Conservation (phyloP, 2,888 invertebrate genomes). For the Elysia crispata region DNA sequence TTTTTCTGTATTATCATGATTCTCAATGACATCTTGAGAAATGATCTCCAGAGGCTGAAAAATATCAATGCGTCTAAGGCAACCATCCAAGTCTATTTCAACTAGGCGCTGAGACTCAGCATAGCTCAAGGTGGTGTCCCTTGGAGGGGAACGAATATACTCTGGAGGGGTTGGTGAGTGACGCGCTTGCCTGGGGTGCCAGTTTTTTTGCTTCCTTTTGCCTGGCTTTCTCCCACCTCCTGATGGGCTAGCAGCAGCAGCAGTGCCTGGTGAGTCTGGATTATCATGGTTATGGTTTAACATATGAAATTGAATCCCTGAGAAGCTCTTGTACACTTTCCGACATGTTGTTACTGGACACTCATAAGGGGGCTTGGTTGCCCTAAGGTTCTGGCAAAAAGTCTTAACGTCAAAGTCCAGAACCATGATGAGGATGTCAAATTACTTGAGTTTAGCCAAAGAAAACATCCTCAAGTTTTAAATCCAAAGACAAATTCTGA, state of each 20-base stretch:
- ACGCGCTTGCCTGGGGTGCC: slow-evolving; percentile 71
- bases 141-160: slow-evolving; percentile 74
- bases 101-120: slow-evolving; percentile 91
- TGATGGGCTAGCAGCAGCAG: slow-evolving; percentile 53
- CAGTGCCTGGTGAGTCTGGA: slow-evolving; percentile 68
- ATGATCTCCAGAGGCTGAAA: slow-evolving; percentile 79
- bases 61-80: slow-evolving; percentile 83
- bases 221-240: slow-evolving; percentile 56
- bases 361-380: slow-evolving; percentile 90
- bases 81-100: slow-evolving; percentile 91
- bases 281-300: slow-evolving; percentile 91
- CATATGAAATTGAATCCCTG: slow-evolving; percentile 91
- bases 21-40: slow-evolving; percentile 75
- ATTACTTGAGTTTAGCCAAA: neutral
- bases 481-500: neutral
- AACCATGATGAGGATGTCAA: slow-evolving; percentile 79
- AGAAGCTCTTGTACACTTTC: slow-evolving; percentile 90
- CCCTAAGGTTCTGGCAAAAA: slow-evolving; percentile 89
- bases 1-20: slow-evolving; percentile 74
- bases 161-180: slow-evolving; percentile 76
- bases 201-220: slow-evolving; percentile 78
- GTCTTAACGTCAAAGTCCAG: slow-evolving; percentile 91
- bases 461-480: neutral
- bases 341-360: slow-evolving; percentile 92
- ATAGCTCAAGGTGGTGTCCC: slow-evolving; percentile 85